phyloP scores from a whole-genome alignment of 2,888 invertebrate species.

The Entomobrya proxima region DNA sequence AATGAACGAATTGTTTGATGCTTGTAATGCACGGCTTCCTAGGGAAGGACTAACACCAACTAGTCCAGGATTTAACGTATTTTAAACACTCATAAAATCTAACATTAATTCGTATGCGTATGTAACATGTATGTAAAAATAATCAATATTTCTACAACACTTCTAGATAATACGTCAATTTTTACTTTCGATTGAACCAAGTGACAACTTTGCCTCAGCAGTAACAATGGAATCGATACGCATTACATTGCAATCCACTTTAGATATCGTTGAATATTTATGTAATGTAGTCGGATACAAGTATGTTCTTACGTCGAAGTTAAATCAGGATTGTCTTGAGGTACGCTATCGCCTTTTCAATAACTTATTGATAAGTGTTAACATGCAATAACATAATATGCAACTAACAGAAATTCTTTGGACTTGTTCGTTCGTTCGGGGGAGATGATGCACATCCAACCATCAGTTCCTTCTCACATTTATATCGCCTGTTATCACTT shows the following conservation, averaged over 20 bases:
- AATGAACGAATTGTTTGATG: constrained; percentile 52
- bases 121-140: too few relatives aligned
- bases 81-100: too few relatives aligned
- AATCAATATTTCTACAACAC: not conserved
- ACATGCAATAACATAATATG: too few relatives aligned
- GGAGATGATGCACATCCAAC: constrained; percentile 53
- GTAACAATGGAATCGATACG: constrained; percentile 32
- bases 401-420: constrained; percentile 47
- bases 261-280: constrained; percentile 18
- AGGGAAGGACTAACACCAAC: not conserved
- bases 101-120: not conserved
- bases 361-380: not conserved
- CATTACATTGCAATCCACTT: not conserved
- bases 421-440: constrained; percentile 35
- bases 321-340: constrained; percentile 19
- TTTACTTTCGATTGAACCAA: not conserved
- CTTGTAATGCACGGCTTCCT: not conserved
- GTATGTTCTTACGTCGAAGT: constrained; percentile 22
- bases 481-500: constrained; percentile 13
- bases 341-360: not conserved
- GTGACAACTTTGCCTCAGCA: constrained; percentile 22
- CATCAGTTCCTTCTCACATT: not conserved
- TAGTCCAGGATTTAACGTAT: not conserved
- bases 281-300: not conserved
- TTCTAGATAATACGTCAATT: not conserved